Base-by-base conservation (phyloP, 1,140 invertebrate genomes). In the Hylaeus anthracinus region DNA sequence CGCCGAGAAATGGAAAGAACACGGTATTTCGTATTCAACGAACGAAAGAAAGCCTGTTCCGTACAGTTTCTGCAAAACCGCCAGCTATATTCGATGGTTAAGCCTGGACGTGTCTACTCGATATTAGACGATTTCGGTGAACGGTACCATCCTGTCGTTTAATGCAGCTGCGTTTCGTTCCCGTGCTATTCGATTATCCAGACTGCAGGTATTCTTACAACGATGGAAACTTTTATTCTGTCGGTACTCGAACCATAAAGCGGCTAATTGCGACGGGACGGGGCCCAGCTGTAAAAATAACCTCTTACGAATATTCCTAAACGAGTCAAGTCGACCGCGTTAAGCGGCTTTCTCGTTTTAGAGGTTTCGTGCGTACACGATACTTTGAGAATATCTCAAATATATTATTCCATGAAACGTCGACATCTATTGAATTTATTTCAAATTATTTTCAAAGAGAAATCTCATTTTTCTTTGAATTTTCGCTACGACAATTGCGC, bases 41-140 rank as follows among this genome's bases (percentile, higher is more conserved):
- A 15, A 45, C 65, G 74, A 41, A 51, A 61, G 37, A 60, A 77
- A n/a, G 5, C n/a, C 26, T 39, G n/a, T 37, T 39, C 5, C 12
- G 45, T 66, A 55, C 64, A 51, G 3, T 37, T 51, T 39, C 74
- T 26, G 43, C 5, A 5, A n/a, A 48, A 41, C 12, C 6, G 15
- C 41, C 10, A 39, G 53, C 12, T 26, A 37, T 26, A 37, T 15
- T 45, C 8, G 60, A 56, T 55, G 51, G 26, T 64, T 26, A 45
- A 79, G 15, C 37, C 37, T 12, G 41, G 39, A 72, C 77, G 48
- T 72, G 67, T 56, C 56, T 71, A 51, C 26, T 72, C 61, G 61
- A 73, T 73, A 73, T 73, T 51, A 65, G 43, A 55, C 37, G 8
- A 64, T 55, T 53, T 39, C 67, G 39, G 55, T 6, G 15, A 67